Conservation (phyloP, 1,140 invertebrate species). For the Drosophila mauritiana region DNA sequence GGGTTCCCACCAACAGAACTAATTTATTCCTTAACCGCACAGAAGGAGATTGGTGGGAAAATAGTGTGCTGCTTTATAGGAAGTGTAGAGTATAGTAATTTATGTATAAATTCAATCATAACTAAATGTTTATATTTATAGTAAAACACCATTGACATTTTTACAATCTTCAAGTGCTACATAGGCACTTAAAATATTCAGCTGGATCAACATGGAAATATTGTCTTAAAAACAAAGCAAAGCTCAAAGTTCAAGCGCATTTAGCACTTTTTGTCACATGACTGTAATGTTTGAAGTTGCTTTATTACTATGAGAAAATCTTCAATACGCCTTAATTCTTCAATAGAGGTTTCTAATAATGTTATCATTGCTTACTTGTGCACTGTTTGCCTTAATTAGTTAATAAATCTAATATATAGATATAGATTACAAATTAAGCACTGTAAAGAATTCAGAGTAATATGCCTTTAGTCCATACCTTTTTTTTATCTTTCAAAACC, state of each 20-base stretch:
- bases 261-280: slow-evolving; percentile 8
- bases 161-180: background rate
- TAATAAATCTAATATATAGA: background rate
- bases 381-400: background rate
- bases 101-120: background rate
- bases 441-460: background rate
- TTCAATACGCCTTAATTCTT: no score
- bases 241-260: slow-evolving; percentile 23
- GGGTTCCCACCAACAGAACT: slow-evolving; percentile 25
- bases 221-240: background rate
- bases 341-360: background rate
- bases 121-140: background rate
- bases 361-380: background rate
- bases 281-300: background rate
- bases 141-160: no score
- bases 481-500: background rate
- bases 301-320: background rate
- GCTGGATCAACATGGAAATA: background rate
- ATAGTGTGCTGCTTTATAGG: background rate
- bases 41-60: slow-evolving; percentile 16
- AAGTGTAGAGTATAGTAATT: background rate
- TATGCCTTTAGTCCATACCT: background rate
- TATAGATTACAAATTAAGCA: no score
- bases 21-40: slow-evolving; percentile 16
- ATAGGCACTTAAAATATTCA: slow-evolving; percentile 4